Evolutionary conservation across 2,113 vertebrate genomes (phyloP).

Genomic region (Urocitellus parryii): DNA sequence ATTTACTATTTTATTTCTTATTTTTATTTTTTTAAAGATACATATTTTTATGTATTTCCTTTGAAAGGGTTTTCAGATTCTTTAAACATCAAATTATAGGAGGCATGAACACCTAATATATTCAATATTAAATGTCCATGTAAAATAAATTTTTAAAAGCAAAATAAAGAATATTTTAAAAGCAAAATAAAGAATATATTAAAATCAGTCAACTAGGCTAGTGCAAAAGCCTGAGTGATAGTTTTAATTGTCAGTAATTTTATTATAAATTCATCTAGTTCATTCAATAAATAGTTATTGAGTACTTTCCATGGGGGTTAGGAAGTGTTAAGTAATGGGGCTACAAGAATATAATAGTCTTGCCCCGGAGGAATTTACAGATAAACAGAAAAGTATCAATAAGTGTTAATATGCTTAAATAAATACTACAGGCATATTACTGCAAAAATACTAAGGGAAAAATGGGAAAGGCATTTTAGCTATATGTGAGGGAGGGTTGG

Average conservation of each 20-base stretch:
- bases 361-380: background rate
- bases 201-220: background rate
- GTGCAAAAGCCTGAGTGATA: background rate
- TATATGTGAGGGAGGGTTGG: background rate
- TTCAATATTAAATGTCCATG: background rate
- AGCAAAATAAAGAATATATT: slow-evolving; percentile 6
- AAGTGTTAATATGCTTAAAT: background rate
- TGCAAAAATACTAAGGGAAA: background rate
- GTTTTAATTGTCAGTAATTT: background rate
- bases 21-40: background rate
- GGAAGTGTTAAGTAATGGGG: background rate
- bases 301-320: background rate
- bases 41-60: background rate
- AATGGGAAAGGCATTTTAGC: background rate
- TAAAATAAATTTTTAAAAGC: background rate
- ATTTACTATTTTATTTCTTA: too few species aligned
- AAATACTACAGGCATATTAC: background rate
- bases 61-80: slow-evolving; percentile 18
- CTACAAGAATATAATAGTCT: background rate
- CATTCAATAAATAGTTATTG: background rate
- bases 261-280: background rate
- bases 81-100: background rate
- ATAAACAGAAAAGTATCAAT: background rate
- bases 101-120: background rate
- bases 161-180: slow-evolving; percentile 27